Percentiles rank a stretch among this genome's conserved stretches.
Evolutionary conservation across 1,140 invertebrate genomes (phyloP).

Genomic region (Drosophila lowei): DNA sequence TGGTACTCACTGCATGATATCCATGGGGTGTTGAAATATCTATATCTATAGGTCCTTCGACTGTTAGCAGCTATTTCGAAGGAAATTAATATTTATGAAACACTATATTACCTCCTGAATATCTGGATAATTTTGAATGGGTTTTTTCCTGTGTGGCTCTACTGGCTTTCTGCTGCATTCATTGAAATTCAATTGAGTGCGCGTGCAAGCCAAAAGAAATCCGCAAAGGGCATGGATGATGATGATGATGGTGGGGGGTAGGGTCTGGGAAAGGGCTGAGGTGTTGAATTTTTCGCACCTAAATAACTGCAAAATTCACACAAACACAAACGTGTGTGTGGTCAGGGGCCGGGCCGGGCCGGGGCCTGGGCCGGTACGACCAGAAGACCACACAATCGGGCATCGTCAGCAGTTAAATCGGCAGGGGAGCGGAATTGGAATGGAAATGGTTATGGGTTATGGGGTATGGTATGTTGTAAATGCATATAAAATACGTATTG

Average conservation of each 20-base stretch:
- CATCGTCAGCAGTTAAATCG: conserved; percentile 57
- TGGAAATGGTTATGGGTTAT: not conserved
- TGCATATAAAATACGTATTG: conserved; percentile 55
- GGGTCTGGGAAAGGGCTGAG: not conserved
- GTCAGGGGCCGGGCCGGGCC: not conserved
- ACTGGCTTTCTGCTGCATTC: conserved; percentile 30
- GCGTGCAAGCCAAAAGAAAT: conserved; percentile 50
- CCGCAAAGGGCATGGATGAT: conserved; percentile 34
- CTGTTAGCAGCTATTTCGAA: too few relatives aligned
- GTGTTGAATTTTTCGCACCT: conserved; percentile 55
- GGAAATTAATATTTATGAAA: too few relatives aligned
- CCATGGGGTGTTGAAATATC: too few relatives aligned
- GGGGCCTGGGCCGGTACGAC: too few relatives aligned
- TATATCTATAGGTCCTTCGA: too few relatives aligned
- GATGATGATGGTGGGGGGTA: conserved; percentile 7
- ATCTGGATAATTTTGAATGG: too few relatives aligned
- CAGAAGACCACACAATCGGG: conserved; percentile 22
- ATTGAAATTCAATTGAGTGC: conserved; percentile 78
- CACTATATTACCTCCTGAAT: too few relatives aligned
- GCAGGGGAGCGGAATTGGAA: conserved; percentile 30
- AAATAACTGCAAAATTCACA: conserved; percentile 62
- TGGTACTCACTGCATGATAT: too few relatives aligned
- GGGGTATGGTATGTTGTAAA: conserved; percentile 1
- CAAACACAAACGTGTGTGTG: not conserved
- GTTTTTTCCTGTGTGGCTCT: too few relatives aligned